Evolutionary conservation across 1,140 invertebrate species (phyloP).

Genomic region (Drosophila cardini): DNA sequence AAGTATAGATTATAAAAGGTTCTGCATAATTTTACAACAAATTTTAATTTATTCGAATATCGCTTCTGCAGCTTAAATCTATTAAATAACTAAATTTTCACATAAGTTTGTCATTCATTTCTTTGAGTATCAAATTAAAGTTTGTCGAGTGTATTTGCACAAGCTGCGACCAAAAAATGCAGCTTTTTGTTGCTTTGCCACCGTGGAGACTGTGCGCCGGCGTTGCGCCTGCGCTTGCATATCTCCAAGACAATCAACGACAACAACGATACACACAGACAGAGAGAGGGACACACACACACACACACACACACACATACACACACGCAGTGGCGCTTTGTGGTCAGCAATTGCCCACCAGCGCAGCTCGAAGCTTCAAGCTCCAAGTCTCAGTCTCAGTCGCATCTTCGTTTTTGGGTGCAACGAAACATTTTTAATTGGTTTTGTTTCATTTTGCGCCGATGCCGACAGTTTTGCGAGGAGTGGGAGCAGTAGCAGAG

Average conservation of each 20-base stretch:
- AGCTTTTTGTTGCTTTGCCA: conserved; percentile 77
- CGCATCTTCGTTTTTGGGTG: conserved; percentile 80
- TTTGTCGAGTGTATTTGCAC: conserved; percentile 20
- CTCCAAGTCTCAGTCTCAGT: conserved; percentile 35
- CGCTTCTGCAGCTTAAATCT: too few relatives aligned
- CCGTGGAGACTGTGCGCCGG: conserved; percentile 77
- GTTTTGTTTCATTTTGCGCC: conserved; percentile 83
- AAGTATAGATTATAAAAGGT: too few relatives aligned
- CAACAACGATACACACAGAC: conserved; percentile 10
- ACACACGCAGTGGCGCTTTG: conserved; percentile 67
- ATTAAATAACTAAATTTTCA: too few relatives aligned
- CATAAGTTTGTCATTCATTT: too few relatives aligned
- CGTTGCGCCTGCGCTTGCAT: conserved; percentile 74
- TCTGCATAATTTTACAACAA: too few relatives aligned
- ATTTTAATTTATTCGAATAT: too few relatives aligned
- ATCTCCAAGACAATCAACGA: conserved; percentile 79
- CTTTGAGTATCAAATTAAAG: too few relatives aligned
- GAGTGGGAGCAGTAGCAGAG: background rate
- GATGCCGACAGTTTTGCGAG: conserved; percentile 41
- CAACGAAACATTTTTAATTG: conserved; percentile 84
- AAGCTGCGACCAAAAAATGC: conserved; percentile 73
- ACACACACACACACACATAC: conserved; percentile 11
- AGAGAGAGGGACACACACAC: conserved; percentile 16
- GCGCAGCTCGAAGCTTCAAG: conserved; percentile 52
- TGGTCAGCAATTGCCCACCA: conserved; percentile 55